A percentile compares a stretch with the other conserved stretches of the same genome.
phyloP scores from a whole-genome alignment of 1,140 invertebrate species.

The Drosophila parabipectinata region DNA sequence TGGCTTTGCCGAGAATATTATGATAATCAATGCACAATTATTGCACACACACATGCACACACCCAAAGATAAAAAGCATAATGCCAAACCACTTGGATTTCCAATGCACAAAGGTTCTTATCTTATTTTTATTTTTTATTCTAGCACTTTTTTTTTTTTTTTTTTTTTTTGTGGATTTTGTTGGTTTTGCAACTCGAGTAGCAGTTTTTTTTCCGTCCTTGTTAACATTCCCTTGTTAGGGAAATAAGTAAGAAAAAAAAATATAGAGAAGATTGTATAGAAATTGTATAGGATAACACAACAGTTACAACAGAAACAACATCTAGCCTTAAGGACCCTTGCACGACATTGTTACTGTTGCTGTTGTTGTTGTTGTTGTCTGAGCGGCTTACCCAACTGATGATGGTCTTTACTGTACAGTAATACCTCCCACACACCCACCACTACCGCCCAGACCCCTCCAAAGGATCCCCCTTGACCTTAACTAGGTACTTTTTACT shows the following conservation, averaged over 20 bases:
- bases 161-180: not conserved
- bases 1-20: conserved; percentile 49
- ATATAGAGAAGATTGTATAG: conserved; percentile 25
- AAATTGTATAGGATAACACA: conserved; percentile 20
- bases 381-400: conserved; percentile 31
- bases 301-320: not conserved
- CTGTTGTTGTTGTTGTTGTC: conserved; percentile 5
- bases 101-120: conserved; percentile 10
- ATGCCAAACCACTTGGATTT: conserved; percentile 13
- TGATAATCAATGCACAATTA: conserved; percentile 76
- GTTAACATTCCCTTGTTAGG: conserved; percentile 29
- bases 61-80: conserved; percentile 22
- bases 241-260: conserved; percentile 16
- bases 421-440: not conserved
- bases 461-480: conserved; percentile 20
- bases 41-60: conserved; percentile 31
- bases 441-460: not conserved
- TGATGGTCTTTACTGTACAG: conserved; percentile 9
- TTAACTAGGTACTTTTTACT: conserved; percentile 41
- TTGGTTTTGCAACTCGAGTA: conserved; percentile 10
- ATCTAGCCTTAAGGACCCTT: conserved; percentile 27
- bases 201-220: conserved; percentile 24
- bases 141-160: not conserved
- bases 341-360: not conserved
- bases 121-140: conserved; percentile 13